Evolutionary conservation across 2,113 vertebrate genomes (phyloP).

Genomic region (Melanerpes formicivorus): DNA sequence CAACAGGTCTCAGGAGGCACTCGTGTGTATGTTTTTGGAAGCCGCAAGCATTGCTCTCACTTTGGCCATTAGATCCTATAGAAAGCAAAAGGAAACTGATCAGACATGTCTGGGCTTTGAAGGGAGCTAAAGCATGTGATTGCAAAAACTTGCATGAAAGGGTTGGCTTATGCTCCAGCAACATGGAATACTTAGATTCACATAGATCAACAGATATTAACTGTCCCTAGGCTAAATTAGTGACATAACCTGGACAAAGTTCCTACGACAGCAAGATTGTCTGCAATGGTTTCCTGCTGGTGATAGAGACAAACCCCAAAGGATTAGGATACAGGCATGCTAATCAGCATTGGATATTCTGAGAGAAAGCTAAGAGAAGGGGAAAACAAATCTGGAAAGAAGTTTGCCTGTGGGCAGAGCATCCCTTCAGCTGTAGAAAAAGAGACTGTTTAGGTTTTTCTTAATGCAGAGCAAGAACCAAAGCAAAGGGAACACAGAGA

Average conservation of each 20-base stretch:
- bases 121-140: background rate
- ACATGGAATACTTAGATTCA: background rate
- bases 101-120: background rate
- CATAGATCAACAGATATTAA: background rate
- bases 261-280: background rate
- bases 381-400: too few species aligned
- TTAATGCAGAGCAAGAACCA: too few species aligned
- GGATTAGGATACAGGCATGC: too few species aligned
- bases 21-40: conserved; percentile 92
- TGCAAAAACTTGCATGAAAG: background rate
- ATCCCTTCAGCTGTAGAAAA: too few species aligned
- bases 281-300: too few species aligned
- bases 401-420: too few species aligned
- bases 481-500: too few species aligned
- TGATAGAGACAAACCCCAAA: too few species aligned
- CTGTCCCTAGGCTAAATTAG: background rate
- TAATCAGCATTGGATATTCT: too few species aligned
- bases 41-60: conserved; percentile 97
- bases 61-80: conserved; percentile 98
- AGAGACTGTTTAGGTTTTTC: too few species aligned
- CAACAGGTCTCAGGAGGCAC: conserved; percentile 82
- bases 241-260: background rate
- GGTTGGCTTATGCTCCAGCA: background rate
- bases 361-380: too few species aligned
- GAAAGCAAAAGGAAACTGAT: background rate